phyloP scores from a whole-genome alignment of 2,888 invertebrate species.

The Hedychridium roseum region DNA sequence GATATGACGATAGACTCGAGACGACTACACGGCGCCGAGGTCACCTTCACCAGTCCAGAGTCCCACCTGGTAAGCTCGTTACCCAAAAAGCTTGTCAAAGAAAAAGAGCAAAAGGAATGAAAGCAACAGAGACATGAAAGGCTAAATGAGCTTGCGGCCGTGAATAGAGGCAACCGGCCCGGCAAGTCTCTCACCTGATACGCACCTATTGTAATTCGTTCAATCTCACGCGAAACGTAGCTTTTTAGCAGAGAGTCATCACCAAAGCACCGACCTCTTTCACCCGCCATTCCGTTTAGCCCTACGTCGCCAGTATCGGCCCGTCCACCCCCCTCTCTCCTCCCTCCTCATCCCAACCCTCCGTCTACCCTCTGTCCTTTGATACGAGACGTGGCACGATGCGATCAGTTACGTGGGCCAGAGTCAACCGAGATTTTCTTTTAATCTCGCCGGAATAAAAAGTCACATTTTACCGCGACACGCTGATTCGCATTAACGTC shows the following conservation, averaged over 20 bases:
- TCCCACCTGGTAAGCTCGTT: constrained; percentile 67
- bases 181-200: constrained; percentile 44
- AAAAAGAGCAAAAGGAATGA: constrained; percentile 13
- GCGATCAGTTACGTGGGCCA: too few relatives aligned
- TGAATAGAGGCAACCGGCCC: constrained; percentile 48
- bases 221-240: constrained; percentile 54
- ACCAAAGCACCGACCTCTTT: constrained; percentile 49
- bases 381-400: constrained; percentile 23
- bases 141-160: not conserved
- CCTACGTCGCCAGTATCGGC: constrained; percentile 15
- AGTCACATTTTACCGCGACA: too few relatives aligned
- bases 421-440: too few relatives aligned
- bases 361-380: constrained; percentile 13
- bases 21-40: constrained; percentile 62
- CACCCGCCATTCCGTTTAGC: constrained; percentile 27
- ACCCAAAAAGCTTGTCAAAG: constrained; percentile 36
- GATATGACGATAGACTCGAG: constrained; percentile 54
- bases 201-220: constrained; percentile 43
- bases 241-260: constrained; percentile 61
- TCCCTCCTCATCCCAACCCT: constrained; percentile 7
- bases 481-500: too few relatives aligned
- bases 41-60: constrained; percentile 71
- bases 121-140: constrained; percentile 8
- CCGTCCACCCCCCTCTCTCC: constrained; percentile 9
- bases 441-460: too few relatives aligned